These are phyloP conservation scores for Erythrocebus patas DNA, from an alignment of 2,113 vertebrate species.

Conservation along the genomic window DNA sequence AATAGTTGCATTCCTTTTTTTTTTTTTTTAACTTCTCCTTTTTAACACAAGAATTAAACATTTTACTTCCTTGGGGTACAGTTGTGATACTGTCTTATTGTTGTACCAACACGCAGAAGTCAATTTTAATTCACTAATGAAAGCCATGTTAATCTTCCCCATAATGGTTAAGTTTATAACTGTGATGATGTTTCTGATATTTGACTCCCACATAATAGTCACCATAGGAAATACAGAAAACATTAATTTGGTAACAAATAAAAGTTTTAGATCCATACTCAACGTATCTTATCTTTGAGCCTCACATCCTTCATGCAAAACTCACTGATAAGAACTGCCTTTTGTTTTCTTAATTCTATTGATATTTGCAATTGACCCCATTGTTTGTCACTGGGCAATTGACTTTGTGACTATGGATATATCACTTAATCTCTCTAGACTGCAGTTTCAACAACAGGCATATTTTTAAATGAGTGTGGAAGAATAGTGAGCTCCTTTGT, in stretches of 20 bases:
- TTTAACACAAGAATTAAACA: neutral
- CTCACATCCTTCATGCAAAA: neutral
- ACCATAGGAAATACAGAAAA: neutral
- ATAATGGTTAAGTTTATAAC: constrained; percentile 30
- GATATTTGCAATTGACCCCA: neutral
- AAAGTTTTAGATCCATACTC: neutral
- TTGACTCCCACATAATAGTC: neutral
- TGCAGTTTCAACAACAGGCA: neutral
- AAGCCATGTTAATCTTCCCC: constrained; percentile 1
- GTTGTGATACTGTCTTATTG: neutral
- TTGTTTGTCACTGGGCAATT: neutral
- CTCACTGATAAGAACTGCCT: neutral
- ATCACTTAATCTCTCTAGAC: neutral
- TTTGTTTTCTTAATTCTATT: neutral
- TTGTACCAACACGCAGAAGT: neutral
- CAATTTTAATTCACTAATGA: constrained; percentile 34
- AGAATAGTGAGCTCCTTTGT: neutral
- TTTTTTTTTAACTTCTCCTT: neutral
- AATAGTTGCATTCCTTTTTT: neutral
- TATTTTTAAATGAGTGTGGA: neutral
- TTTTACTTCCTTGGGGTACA: neutral
- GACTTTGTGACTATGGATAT: neutral
- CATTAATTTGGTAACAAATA: neutral
- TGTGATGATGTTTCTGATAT: constrained; percentile 44
- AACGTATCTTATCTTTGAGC: neutral